Evolutionary conservation across 1,140 invertebrate genomes (phyloP).

Genomic region (Drosophila miranda): DNA sequence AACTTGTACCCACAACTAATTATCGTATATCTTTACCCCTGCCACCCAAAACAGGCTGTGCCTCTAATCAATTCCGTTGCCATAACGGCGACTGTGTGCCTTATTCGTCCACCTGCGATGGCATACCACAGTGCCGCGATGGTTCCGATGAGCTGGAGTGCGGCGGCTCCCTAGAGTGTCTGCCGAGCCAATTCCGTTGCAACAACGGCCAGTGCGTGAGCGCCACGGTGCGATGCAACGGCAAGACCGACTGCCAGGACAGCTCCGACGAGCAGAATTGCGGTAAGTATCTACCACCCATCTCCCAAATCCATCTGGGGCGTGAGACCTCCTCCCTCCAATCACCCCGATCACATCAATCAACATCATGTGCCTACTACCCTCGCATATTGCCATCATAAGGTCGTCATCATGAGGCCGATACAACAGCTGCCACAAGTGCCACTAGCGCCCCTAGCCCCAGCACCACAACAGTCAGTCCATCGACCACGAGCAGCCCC

Average conservation of each 20-base stretch:
- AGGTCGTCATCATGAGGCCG: constrained; percentile 40
- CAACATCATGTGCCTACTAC: constrained; percentile 5
- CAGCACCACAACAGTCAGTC: constrained; percentile 11
- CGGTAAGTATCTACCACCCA: constrained; percentile 83
- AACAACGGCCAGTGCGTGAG: constrained; percentile 84
- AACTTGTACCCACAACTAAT: not conserved
- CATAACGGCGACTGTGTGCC: constrained; percentile 88
- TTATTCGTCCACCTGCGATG: constrained; percentile 86
- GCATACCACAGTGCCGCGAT: constrained; percentile 87
- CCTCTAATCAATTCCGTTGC: constrained; percentile 83
- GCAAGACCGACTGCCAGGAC: constrained; percentile 87
- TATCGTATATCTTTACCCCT: not conserved
- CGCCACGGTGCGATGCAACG: constrained; percentile 85
- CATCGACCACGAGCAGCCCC: no score
- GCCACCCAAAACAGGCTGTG: constrained; percentile 78
- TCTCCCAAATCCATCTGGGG: no score
- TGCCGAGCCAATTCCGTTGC: constrained; percentile 83
- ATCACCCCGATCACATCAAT: not conserved
- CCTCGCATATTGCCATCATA: constrained; percentile 28
- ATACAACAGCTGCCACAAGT: constrained; percentile 11
- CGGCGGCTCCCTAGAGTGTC: constrained; percentile 75
- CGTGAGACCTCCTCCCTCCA: not conserved
- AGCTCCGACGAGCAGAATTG: constrained; percentile 88
- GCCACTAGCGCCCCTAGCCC: not conserved
- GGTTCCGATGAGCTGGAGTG: constrained; percentile 88